Base-by-base conservation (phyloP, 2,113 vertebrate genomes). In the Ictalurus punctatus region DNA sequence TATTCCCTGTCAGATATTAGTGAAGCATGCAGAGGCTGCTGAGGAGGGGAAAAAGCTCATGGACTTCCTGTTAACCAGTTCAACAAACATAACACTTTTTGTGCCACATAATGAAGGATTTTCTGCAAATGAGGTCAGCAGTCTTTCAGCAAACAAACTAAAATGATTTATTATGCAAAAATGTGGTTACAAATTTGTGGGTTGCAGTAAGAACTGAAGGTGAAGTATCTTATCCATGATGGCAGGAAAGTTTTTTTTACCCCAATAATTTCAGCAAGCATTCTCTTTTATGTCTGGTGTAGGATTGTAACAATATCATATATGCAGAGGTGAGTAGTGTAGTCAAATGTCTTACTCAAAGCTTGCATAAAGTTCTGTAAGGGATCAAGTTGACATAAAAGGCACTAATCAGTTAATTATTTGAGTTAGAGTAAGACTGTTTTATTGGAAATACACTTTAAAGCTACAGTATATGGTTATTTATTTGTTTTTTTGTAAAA, bases 71-170 rank as follows among this genome's bases (percentile, higher is more conserved):
- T 94, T 96, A 0, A 94, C 96, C n/a, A 95, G 92, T 82, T 95
- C 93, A 0, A 91, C 96, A 61, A 96, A 95, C 44, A 96, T 97
- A 92, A 99, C 97, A 0, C 93, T 99, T 73, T 99, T 99, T 61
- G 97, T 97, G 40, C 98, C 98, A 27, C 94, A 97, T 85, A 96
- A 99, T 0, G 93, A 94, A 17, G 97, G 97, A 87, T 99, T 99
- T 58, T 0, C 85, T 9, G 92, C 89, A 27, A 98, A 98, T 86
- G 92, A 96, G 95, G 98, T 98, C 93, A 92, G 84, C 13, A n/a
- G 25, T 65, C 14, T 44, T n/a, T 79, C 23, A 52, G 5, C 23
- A 48, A 67, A 40, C n/a, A n/a, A 25, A 84, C 37, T 27, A 8
- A 14, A 61, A n/a, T 40, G 17, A 25, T 83, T 58, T 83, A 5